Percentiles rank a stretch among this genome's conserved stretches.
These are phyloP conservation scores for Ganaspis sp. DNA, from an alignment of 1,140 invertebrate species.

Conservation along the genomic window DNA sequence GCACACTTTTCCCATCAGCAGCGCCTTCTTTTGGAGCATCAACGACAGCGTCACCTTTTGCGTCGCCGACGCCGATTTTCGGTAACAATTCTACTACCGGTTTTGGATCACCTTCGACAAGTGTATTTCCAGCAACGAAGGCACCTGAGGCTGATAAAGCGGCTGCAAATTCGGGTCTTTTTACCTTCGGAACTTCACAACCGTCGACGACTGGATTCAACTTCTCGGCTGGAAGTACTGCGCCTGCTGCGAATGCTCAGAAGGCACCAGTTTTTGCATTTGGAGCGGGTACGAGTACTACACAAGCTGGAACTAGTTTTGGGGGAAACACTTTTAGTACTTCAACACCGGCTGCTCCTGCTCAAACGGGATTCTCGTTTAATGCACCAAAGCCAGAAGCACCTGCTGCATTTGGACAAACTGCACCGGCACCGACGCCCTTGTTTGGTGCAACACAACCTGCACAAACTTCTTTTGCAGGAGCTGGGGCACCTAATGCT, in stretches of 20 bases:
- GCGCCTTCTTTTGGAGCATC: slow-evolving; percentile 52
- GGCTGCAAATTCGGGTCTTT: slow-evolving; percentile 41
- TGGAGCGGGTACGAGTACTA: slow-evolving; percentile 36
- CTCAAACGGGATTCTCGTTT: slow-evolving; percentile 58
- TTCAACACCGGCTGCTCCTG: slow-evolving; percentile 37
- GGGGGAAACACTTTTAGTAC: slow-evolving; percentile 44
- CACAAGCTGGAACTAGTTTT: slow-evolving; percentile 48
- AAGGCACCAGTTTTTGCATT: slow-evolving; percentile 54
- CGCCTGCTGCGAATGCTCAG: slow-evolving; percentile 36
- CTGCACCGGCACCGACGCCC: slow-evolving; percentile 40
- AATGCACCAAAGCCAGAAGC: slow-evolving; percentile 62
- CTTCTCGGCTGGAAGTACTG: slow-evolving; percentile 46
- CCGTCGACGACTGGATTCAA: slow-evolving; percentile 52
- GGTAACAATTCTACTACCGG: slow-evolving; percentile 42
- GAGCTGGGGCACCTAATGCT: slow-evolving; percentile 43
- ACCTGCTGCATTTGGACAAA: slow-evolving; percentile 59
- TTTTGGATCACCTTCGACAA: slow-evolving; percentile 41
- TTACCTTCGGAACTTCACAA: slow-evolving; percentile 56
- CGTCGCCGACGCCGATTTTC: slow-evolving; percentile 48
- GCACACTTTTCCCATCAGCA: slow-evolving; percentile 20
- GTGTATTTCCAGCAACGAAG: slow-evolving; percentile 54
- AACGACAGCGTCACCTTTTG: slow-evolving; percentile 33
- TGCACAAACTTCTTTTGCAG: slow-evolving; percentile 48
- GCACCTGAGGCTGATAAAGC: neutral
- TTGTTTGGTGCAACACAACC: slow-evolving; percentile 64